Base-by-base conservation (phyloP, 2,797 vertebrate species). In the Poliocrania exsul region DNA sequence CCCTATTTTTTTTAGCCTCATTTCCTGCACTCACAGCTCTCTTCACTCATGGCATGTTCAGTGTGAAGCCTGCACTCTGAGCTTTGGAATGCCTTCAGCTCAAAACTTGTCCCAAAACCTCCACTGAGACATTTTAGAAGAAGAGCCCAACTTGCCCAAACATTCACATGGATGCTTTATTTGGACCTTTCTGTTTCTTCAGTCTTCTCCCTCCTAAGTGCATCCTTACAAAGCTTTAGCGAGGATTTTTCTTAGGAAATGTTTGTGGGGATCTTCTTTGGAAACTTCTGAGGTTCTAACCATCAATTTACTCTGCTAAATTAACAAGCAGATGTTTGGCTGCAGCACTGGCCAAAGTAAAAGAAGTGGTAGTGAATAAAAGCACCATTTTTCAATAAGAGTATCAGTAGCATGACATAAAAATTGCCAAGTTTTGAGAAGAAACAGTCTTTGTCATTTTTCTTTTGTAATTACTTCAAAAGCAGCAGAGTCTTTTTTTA, bases 371-470 rank as follows among this genome's bases (percentile, higher is more conserved):
- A 73, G 69, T 44, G 79, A 92, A 89, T 86, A 91, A 91, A 83
- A 74, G 61, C 37, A 83, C 24, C 3, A 73, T 88, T 92, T 86
- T 92, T 75, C 86, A 85, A 83, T 72, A 81, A 72, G 35, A 89
- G 46, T 85, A 89, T 89, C 86, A 90, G 79, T 91, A 95, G 84
- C 89, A 91, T 91, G 62, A 86, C 74, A 60, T 16, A 91, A 89
- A 93, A 94, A 86, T 75, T 81, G 79, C 82, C 77, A 95, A 90
- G 54, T 80, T 96, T 83, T 92, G 94, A 96, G 89, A 87, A 96
- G 94, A 97, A 97, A 96, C 95, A 95, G 73, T 77, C 77, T 94
- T 96, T 8, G 46, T 96, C 9, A 35, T 90, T 95, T 95, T 97
- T 95, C 84, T 96, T 75, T 92, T 83, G 51, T 91, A 81, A 96